Base-by-base conservation (phyloP, 37 sponge, comb jelly and placozoan species). In the Amphimedon queenslandica region DNA sequence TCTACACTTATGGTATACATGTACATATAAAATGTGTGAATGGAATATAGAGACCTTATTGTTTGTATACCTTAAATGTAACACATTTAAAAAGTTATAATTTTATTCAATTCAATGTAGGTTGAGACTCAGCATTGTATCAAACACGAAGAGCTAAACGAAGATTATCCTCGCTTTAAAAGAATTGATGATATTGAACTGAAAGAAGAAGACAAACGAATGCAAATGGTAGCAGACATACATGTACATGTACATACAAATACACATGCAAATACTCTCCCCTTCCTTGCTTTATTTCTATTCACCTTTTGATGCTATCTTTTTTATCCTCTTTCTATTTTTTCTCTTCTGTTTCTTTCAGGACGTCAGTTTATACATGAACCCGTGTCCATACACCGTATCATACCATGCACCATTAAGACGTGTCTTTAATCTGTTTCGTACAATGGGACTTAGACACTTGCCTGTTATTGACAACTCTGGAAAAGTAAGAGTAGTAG, bases 381-480 rank as follows among this genome's bases (percentile, higher is more conserved):
- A 95, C 73, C 96, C 92, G n/a, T 85, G 86, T 79, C 96, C 96
- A 25, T 91, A 95, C 84, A 95, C 96, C 63, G 84, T 85, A 56
- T 80, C 77, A 1, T 53, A 69, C 24, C 82, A 78, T 38, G 80
- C 92, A 31, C 92, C 89, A 24, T 67, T 95, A 23, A 77, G 92
- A 23, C 84, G 84, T 47, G 88, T 97, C 40, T 97, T 93, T 60
- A 89, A 85, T 64, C 81, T 93, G 42, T 97, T 97, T 74, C 66
- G 98, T 16, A 87, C 91, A 57, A 88, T 97, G 92, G 98, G 99
- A 18, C 88, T 98, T n/a, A 55, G 99, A 8, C 99, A 98, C 69
- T 73, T 98, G 36, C 83, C 84, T 21, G 93, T 96, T 16, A 66
- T 96, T 6, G 81, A 87, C 38, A 84, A 86, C 66, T 76, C 66